These are phyloP conservation scores for Oostethus manadensis DNA, from an alignment of 2,113 vertebrate genomes.

Conservation along the genomic window DNA sequence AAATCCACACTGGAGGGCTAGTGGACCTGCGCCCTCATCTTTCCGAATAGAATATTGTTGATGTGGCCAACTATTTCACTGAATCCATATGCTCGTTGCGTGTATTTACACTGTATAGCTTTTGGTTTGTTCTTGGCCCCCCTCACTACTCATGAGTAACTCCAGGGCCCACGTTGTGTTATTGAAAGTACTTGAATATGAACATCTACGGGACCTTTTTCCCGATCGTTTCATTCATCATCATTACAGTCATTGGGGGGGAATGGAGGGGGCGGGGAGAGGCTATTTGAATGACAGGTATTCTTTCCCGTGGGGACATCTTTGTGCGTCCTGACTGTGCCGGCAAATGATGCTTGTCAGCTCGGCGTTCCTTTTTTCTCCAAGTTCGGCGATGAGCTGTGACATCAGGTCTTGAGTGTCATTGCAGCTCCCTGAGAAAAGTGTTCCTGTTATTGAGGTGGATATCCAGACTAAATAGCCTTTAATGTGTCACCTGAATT, in stretches of 20 bases:
- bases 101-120: constrained; percentile 70
- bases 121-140: constrained; percentile 34
- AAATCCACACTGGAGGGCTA: constrained; percentile 17
- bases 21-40: constrained; percentile 37
- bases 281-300: constrained; percentile 61
- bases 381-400: constrained; percentile 7
- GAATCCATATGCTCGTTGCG: constrained; percentile 53
- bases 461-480: constrained; percentile 57
- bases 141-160: constrained; percentile 42
- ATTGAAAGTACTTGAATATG: constrained; percentile 74
- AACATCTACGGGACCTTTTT: constrained; percentile 53
- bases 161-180: constrained; percentile 67
- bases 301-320: constrained; percentile 44
- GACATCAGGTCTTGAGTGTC: constrained; percentile 13
- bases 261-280: constrained; percentile 17
- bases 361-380: not conserved
- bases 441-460: constrained; percentile 40
- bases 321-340: constrained; percentile 43
- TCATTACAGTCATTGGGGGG: constrained; percentile 35
- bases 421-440: constrained; percentile 23
- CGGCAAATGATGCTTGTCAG: constrained; percentile 4
- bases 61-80: constrained; percentile 39
- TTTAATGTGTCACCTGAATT: constrained; percentile 33
- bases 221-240: constrained; percentile 6
- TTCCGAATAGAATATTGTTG: constrained; percentile 35